These are phyloP conservation scores for Nemapogon koenigi DNA, from an alignment of 2,888 invertebrate genomes.

Conservation along the genomic window DNA sequence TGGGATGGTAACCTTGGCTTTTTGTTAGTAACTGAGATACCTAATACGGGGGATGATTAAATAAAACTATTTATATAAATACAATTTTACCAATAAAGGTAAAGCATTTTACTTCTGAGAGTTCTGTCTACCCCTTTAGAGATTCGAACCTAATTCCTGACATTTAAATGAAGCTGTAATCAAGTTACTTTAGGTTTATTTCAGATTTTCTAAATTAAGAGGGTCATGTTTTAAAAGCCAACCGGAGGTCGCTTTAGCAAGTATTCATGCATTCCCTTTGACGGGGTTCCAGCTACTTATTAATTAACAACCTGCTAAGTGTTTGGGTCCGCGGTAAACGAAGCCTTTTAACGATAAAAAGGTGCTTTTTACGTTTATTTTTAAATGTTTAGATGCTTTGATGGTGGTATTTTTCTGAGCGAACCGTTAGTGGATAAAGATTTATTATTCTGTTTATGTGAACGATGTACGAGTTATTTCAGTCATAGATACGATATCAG, in stretches of 20 bases:
- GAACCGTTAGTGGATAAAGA: constrained; percentile 26
- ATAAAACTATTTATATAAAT: no score
- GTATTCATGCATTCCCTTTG: constrained; percentile 66
- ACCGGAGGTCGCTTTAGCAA: constrained; percentile 46
- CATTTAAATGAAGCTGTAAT: constrained; percentile 26
- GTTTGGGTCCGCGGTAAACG: constrained; percentile 64
- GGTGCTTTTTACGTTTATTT: constrained; percentile 28
- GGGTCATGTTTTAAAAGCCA: constrained; percentile 59
- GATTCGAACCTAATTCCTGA: constrained; percentile 12
- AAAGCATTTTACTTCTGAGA: no score
- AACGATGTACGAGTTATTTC: no score
- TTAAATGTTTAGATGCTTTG: constrained; percentile 52
- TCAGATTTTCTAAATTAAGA: constrained; percentile 47
- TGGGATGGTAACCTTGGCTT: no score
- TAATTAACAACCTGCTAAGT: constrained; percentile 62
- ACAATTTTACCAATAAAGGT: no score
- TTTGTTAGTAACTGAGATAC: no score
- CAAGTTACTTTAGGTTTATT: constrained; percentile 54
- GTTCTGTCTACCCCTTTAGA: no score
- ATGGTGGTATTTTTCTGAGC: constrained; percentile 46
- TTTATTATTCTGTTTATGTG: constrained; percentile 6
- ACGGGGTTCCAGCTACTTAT: constrained; percentile 58
- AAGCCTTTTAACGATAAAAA: constrained; percentile 60
- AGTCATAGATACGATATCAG: no score
- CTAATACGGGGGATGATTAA: no score